Base-by-base conservation (phyloP, 2,888 invertebrate genomes). In the Caenorhabditis sulstoni region DNA sequence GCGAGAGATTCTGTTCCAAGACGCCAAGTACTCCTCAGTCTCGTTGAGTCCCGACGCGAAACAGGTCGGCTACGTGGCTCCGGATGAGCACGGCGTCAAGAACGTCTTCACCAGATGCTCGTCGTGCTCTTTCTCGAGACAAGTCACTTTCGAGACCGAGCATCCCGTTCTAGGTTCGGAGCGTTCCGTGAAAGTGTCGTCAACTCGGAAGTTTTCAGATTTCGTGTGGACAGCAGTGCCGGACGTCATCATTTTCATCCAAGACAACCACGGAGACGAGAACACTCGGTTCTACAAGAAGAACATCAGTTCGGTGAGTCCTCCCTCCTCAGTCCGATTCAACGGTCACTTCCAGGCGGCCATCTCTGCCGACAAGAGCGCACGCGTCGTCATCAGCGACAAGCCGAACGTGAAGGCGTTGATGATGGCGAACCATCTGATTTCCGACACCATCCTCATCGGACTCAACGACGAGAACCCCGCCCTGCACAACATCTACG, bases 251-350 rank as follows among this genome's bases (percentile, higher is more conserved):
- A 74, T 89, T n/a, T 89, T 86, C 78, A 76, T 82, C 11, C 88
- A 89, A 58, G 89, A 89, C 77, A 85, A 85, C 64, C 84, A 89
- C 66, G 89, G 89, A 14, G 89, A 89, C 74, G 89, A 89, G 80
- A 89, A 89, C 73, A 86, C 84, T 11, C 81, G 82, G 16, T 83
- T 89, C 20, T 89, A 83, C 81, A 89, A 89, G 81, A 86, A 89
- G 59, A 89, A 89, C 65, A 87, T 89, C 53, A 85, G 87, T n/a
- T 70, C 81, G 70, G 87, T 85, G 41, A 59, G 67, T 61, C 29
- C 3, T 7, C 4, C 7, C 29, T 29, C 7, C 29, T 29, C 18
- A n/a, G 22, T n/a, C n/a, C n/a, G n/a, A n/a, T n/a, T n/a, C 35
- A 20, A 49, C 49, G 49, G 29, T 7, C 29, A n/a, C 16, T 20